phyloP scores from a whole-genome alignment of 2,797 vertebrate species.

The Enteromius anoplus region DNA sequence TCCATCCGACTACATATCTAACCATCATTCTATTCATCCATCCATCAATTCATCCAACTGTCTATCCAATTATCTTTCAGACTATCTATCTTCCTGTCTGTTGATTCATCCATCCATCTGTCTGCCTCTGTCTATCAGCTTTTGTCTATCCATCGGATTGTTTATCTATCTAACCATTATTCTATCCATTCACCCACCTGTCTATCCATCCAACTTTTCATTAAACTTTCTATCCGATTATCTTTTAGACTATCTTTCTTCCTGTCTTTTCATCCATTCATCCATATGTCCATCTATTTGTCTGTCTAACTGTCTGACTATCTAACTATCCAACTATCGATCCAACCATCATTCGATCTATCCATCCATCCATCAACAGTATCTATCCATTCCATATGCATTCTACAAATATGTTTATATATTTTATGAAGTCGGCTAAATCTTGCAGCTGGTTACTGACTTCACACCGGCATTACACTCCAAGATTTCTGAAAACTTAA shows the following conservation, averaged over 20 bases:
- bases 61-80: too few relatives aligned
- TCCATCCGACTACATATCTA: background rate
- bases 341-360: background rate
- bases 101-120: background rate
- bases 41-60: too few relatives aligned
- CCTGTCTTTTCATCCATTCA: background rate
- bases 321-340: background rate
- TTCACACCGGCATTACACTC: slow-evolving; percentile 51
- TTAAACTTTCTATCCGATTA: too few relatives aligned
- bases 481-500: slow-evolving; percentile 67
- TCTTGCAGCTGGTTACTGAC: slow-evolving; percentile 59
- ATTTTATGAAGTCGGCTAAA: slow-evolving; percentile 33
- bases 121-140: background rate
- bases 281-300: background rate
- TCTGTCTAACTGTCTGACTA: too few relatives aligned
- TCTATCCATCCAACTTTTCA: too few relatives aligned
- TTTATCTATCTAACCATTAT: background rate
- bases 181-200: background rate
- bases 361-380: background rate
- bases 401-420: background rate
- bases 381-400: background rate
- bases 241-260: background rate
- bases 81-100: too few relatives aligned
- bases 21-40: too few relatives aligned
- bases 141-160: background rate